Conservation (phyloP, 2,797 vertebrate genomes). For the Oreortyx pictus region DNA sequence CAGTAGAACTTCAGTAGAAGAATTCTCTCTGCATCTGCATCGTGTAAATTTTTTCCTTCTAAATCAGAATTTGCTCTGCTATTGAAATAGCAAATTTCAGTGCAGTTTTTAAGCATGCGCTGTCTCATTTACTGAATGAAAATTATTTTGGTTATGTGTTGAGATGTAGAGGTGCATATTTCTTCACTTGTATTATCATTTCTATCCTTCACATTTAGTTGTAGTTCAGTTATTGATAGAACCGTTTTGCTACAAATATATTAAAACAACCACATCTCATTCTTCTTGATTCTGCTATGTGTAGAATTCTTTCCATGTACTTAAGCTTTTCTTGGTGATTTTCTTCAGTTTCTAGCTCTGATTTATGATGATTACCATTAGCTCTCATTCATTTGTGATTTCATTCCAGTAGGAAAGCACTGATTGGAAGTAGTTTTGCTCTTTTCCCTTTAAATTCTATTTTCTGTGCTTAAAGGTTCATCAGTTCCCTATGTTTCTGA, state of each 20-base stretch:
- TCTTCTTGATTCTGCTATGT: not conserved
- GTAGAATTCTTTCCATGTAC: not conserved
- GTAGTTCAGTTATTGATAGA: not conserved
- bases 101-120: not conserved
- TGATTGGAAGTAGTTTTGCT: not conserved
- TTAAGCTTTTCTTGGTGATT: not conserved
- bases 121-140: not conserved
- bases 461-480: slow-evolving; percentile 14
- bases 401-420: not conserved
- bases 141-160: not conserved
- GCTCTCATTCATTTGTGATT: slow-evolving; percentile 2
- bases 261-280: not conserved
- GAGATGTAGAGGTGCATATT: not conserved
- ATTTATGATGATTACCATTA: not conserved
- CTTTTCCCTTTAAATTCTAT: not conserved
- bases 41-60: not conserved
- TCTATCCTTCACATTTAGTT: not conserved
- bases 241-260: not conserved
- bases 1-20: not conserved
- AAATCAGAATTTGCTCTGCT: not conserved
- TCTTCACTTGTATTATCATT: not conserved
- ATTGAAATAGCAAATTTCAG: not conserved
- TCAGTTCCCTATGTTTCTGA: slow-evolving; percentile 10
- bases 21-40: not conserved
- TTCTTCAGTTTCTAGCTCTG: not conserved